phyloP scores from a whole-genome alignment of 2,888 invertebrate genomes.

The Dorcus hopei region DNA sequence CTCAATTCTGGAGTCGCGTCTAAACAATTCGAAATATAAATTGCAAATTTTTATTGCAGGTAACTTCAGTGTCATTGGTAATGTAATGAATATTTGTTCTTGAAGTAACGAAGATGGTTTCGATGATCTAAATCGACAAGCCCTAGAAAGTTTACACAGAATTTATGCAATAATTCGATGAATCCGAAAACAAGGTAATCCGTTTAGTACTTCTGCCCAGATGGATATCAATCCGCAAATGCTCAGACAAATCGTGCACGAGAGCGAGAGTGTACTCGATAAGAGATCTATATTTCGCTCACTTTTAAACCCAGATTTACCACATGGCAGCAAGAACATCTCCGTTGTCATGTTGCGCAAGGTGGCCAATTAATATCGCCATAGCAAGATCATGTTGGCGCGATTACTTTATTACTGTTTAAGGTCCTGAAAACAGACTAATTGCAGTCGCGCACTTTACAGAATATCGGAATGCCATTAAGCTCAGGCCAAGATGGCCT shows the following conservation, averaged over 20 bases:
- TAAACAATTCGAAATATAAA: too few species aligned
- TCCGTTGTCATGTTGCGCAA: constrained; percentile 4
- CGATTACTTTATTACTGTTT: not conserved
- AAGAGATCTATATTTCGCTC: constrained; percentile 10
- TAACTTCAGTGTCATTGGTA: too few species aligned
- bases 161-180: not conserved
- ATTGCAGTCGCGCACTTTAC: too few species aligned
- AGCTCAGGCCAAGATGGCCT: too few species aligned
- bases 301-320: constrained; percentile 10
- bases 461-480: too few species aligned
- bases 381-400: not conserved
- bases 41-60: too few species aligned
- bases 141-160: too few species aligned
- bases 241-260: not conserved
- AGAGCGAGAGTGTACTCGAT: constrained; percentile 1
- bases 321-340: constrained; percentile 5
- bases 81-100: too few species aligned
- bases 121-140: too few species aligned
- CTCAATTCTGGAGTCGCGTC: too few species aligned
- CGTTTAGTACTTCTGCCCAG: not conserved
- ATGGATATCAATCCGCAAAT: not conserved
- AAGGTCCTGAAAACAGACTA: too few species aligned
- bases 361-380: constrained; percentile 3
- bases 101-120: too few species aligned
- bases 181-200: not conserved